phyloP scores from a whole-genome alignment of 2,113 vertebrate genomes.

The Prionailurus viverrinus region DNA sequence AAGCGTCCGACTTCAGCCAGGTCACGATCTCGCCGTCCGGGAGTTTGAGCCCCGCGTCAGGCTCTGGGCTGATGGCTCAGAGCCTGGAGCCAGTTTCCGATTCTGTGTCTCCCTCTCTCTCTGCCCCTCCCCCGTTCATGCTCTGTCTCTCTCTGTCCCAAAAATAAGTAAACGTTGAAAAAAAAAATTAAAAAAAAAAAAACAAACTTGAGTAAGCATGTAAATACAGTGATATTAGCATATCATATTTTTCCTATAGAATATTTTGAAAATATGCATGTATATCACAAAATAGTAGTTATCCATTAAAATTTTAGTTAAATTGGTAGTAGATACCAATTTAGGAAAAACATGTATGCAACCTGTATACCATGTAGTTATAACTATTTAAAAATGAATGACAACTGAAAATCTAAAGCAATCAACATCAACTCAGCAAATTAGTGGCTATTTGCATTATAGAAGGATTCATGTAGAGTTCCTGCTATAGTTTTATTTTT shows the following conservation, averaged over 20 bases:
- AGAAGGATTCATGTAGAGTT: neutral
- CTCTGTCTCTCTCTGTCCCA: too few species aligned
- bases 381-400: slow-evolving; percentile 21
- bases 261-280: neutral
- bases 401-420: neutral
- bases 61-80: too few species aligned
- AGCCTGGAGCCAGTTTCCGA: too few species aligned
- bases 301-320: neutral
- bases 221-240: neutral
- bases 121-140: too few species aligned
- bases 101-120: too few species aligned
- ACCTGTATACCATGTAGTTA: neutral
- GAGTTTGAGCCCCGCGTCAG: too few species aligned
- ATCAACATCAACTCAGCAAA: slow-evolving; percentile 17
- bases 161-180: too few species aligned
- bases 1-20: too few species aligned
- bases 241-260: neutral
- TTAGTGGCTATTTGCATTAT: slow-evolving; percentile 10
- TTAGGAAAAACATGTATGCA: neutral
- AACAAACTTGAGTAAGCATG: neutral
- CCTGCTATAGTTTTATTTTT: neutral
- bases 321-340: neutral
- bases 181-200: neutral
- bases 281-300: neutral
- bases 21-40: too few species aligned